Evolutionary conservation across 2,113 vertebrate species (phyloP).

Genomic region (Nansenia antarctica): DNA sequence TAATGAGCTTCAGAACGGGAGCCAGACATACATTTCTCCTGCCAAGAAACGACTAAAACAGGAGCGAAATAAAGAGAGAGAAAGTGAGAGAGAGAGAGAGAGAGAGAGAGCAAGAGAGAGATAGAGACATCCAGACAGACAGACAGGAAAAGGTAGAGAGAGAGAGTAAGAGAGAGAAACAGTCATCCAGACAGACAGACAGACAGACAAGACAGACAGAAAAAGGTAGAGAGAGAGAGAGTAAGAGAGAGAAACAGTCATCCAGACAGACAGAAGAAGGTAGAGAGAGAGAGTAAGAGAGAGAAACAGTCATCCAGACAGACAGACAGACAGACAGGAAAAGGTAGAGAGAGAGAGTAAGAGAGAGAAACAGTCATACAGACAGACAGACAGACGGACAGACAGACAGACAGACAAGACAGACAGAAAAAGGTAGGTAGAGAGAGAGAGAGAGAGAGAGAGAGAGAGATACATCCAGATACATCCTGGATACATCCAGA

Average conservation of each 20-base stretch:
- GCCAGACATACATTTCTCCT: not conserved
- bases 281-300: no score
- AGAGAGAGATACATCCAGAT: constrained; percentile 3
- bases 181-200: not conserved
- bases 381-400: no score
- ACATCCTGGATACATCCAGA: no score
- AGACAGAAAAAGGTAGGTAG: not conserved
- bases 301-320: no score
- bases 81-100: not conserved
- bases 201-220: no score
- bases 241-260: no score
- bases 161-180: not conserved
- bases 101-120: not conserved
- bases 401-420: no score
- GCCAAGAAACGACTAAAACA: not conserved
- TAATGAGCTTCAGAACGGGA: constrained; percentile 21
- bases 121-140: not conserved
- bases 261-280: not conserved
- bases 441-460: not conserved
- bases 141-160: not conserved
- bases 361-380: no score
- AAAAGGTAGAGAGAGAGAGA: not conserved
- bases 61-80: not conserved
- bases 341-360: no score
- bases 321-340: no score